Evolutionary conservation across 2,113 vertebrate species (phyloP), one percentile per base, ranked within the genome.

Genomic region (Setophaga petechia): DNA sequence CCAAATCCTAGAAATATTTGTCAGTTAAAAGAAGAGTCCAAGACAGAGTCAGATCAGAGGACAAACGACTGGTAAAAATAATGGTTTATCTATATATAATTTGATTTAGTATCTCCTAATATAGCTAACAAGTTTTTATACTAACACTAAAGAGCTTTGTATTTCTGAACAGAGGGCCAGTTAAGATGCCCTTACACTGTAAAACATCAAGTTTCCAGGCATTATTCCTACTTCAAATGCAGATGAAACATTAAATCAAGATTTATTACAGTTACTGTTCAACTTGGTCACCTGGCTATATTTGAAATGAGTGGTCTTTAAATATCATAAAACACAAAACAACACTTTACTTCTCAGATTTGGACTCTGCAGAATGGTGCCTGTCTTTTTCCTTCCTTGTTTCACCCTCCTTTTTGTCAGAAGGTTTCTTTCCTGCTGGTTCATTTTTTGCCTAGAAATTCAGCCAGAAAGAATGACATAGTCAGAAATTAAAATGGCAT

Each of bases 401-500:
- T 35, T 99, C 99, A 22, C 62, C 97, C 30, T 98, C 98, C 54
- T 98, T 98, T 91, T 98, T 99, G 63, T 99, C 99, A 1, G 97
- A 97, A 44, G 98, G 97, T 90, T 99, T 99, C 84, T 99, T 99
- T 54, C 99, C 99, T 3, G 98, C 98, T 15, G 99, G 99, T 90
- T 99, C 99, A 25, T 99, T 99, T 97, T 99, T 99, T 57, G 99
- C 99, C 99, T 99, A 62, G 58, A 97, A 97, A 51, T 69, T 54
- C 4, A 68, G 52, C 15, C 10, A 96, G 73, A 92, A 86, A 68
- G 52, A 61, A 47, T 71, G 43, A 13, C 13, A 47, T 0, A 15
- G 5, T 33, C 67, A 82, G 43, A 28, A 7, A 61, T 28, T 12
- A 41, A 43, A 79, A 28, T 3, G 6, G 7, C 35, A 30, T 2